Conservation (phyloP, 1,140 invertebrate genomes). For the Drosophila nasuta region DNA sequence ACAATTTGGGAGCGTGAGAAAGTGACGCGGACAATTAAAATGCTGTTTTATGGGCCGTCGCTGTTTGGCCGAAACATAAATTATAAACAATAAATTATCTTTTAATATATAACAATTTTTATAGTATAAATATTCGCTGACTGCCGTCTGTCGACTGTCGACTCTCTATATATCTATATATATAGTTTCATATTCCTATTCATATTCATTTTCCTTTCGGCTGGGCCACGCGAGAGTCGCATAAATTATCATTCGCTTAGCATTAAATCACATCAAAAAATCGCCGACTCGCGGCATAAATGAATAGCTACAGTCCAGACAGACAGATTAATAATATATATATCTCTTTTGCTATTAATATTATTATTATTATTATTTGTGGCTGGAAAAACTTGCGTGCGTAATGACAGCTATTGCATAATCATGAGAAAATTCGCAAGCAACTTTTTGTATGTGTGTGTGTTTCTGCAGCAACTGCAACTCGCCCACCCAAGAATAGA, state of each 20-base stretch:
- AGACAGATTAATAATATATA: constrained; percentile 22
- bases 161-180: constrained; percentile 3
- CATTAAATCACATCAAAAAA: constrained; percentile 68
- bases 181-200: constrained; percentile 21
- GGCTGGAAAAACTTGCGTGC: constrained; percentile 43
- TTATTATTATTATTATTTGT: constrained; percentile 22
- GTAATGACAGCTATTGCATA: constrained; percentile 40
- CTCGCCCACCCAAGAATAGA: constrained; percentile 17
- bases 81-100: constrained; percentile 81
- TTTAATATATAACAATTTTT: constrained; percentile 57
- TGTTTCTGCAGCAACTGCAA: background rate
- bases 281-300: constrained; percentile 23
- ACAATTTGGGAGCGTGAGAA: constrained; percentile 80
- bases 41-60: constrained; percentile 73
- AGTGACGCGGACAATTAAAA: constrained; percentile 80
- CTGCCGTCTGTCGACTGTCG: background rate
- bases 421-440: constrained; percentile 21
- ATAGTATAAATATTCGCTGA: constrained; percentile 22
- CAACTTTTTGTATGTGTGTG: background rate
- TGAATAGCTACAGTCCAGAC: constrained; percentile 31
- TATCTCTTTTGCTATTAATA: constrained; percentile 22
- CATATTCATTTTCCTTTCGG: constrained; percentile 35
- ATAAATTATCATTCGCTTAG: constrained; percentile 73
- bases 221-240: constrained; percentile 70
- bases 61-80: constrained; percentile 68